These are phyloP conservation scores for Yponomeuta plumbellus DNA, from an alignment of 2,888 invertebrate species.

Conservation along the genomic window DNA sequence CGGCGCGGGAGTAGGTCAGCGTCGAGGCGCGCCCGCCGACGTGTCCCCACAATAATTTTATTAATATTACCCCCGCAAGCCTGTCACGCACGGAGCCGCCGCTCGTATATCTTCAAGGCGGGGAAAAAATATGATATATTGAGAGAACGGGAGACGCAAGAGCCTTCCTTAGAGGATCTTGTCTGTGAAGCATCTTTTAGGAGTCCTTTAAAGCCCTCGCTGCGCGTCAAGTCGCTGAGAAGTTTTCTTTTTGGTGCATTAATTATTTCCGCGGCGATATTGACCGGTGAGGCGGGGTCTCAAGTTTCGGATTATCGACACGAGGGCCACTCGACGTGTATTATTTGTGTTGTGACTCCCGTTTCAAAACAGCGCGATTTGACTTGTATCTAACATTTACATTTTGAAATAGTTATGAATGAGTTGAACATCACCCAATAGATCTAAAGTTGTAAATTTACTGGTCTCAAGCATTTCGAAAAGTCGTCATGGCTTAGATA, in stretches of 20 bases:
- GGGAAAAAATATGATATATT: constrained; percentile 75
- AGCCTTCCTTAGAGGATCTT: constrained; percentile 60
- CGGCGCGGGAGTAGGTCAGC: constrained; percentile 1
- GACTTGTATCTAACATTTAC: neutral
- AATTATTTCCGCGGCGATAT: constrained; percentile 11
- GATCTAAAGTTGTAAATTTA: too few species aligned
- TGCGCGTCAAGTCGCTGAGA: constrained; percentile 35
- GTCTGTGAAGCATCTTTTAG: constrained; percentile 60
- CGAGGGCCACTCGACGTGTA: neutral
- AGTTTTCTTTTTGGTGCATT: constrained; percentile 13
- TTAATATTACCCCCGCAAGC: constrained; percentile 72
- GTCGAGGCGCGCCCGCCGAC: constrained; percentile 33
- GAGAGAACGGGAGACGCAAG: constrained; percentile 66
- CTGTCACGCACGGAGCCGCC: constrained; percentile 69
- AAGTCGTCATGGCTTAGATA: too few species aligned
- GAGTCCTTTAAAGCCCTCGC: constrained; percentile 42
- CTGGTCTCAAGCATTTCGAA: too few species aligned
- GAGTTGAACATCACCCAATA: too few species aligned
- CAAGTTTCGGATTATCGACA: neutral
- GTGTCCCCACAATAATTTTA: constrained; percentile 75
- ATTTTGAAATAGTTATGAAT: neutral
- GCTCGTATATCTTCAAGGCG: constrained; percentile 65
- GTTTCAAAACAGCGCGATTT: neutral
- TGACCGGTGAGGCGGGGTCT: neutral
- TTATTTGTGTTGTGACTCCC: neutral